These are phyloP conservation scores for Progne subis DNA, from an alignment of 2,113 vertebrate species.

Conservation along the genomic window DNA sequence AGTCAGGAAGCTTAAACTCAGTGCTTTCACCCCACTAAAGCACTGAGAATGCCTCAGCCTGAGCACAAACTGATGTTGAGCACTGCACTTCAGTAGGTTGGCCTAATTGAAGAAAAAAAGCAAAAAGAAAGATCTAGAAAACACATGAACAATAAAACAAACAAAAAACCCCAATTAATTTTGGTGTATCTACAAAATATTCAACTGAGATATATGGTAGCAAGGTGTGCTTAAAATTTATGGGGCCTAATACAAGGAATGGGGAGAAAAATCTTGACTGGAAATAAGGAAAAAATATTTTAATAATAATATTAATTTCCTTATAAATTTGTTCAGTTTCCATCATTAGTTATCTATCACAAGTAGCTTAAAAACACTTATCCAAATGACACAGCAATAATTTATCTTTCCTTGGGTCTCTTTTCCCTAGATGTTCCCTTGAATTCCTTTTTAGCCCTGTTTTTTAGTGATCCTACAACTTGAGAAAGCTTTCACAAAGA, in stretches of 20 bases:
- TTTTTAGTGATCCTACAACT: background rate
- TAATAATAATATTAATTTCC: background rate
- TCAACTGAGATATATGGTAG: too few species aligned
- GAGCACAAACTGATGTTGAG: background rate
- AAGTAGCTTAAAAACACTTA: background rate
- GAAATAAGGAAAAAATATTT: background rate
- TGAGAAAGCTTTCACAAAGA: background rate
- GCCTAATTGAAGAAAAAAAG: background rate
- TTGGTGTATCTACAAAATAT: background rate
- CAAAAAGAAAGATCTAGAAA: background rate
- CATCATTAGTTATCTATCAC: background rate
- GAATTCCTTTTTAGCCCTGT: background rate
- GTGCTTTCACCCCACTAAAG: background rate
- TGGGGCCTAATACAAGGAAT: background rate
- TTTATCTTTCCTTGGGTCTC: background rate
- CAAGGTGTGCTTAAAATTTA: background rate
- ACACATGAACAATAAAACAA: background rate
- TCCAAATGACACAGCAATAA: background rate
- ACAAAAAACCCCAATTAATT: fast-evolving
- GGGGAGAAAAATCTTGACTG: background rate
- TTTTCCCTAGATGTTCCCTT: background rate
- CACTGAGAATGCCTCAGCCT: background rate
- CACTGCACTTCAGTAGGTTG: background rate
- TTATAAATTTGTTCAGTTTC: background rate
- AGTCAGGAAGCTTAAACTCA: background rate